Evolutionary conservation across 2,797 vertebrate genomes (phyloP).

Genomic region (Poeciliopsis infans): DNA sequence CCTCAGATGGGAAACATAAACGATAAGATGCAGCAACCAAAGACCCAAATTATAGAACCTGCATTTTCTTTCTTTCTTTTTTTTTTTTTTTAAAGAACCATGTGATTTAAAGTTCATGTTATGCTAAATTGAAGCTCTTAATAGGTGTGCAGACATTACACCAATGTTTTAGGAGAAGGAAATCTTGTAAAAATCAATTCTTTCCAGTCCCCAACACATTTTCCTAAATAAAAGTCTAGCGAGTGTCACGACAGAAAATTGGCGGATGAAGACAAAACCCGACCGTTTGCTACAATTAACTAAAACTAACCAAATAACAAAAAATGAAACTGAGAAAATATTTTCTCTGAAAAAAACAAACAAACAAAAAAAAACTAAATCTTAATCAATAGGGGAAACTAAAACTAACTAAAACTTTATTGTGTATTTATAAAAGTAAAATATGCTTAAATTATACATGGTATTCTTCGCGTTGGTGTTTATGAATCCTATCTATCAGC

Average conservation of each 20-base stretch:
- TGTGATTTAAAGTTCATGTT: neutral
- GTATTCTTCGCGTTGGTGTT: no score
- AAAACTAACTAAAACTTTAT: no score
- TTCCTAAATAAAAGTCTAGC: neutral
- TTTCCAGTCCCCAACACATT: neutral
- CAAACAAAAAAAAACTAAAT: no score
- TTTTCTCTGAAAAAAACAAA: no score
- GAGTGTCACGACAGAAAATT: neutral
- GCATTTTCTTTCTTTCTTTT: neutral
- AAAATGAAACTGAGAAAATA: no score
- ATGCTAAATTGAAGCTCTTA: neutral
- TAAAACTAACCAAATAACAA: no score
- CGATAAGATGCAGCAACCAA: neutral
- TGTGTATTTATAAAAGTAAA: no score
- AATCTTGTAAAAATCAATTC: conserved; percentile 1
- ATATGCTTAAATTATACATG: neutral
- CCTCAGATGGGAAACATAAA: neutral
- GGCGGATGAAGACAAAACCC: neutral
- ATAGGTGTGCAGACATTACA: neutral
- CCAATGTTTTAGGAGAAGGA: neutral
- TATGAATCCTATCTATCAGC: no score
- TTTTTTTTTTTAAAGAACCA: no score
- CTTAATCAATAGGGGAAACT: no score
- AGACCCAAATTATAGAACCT: neutral
- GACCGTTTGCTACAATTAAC: no score